Evolutionary conservation across 2,888 invertebrate species (phyloP).

Genomic region (Nephrotoma flavescens): DNA sequence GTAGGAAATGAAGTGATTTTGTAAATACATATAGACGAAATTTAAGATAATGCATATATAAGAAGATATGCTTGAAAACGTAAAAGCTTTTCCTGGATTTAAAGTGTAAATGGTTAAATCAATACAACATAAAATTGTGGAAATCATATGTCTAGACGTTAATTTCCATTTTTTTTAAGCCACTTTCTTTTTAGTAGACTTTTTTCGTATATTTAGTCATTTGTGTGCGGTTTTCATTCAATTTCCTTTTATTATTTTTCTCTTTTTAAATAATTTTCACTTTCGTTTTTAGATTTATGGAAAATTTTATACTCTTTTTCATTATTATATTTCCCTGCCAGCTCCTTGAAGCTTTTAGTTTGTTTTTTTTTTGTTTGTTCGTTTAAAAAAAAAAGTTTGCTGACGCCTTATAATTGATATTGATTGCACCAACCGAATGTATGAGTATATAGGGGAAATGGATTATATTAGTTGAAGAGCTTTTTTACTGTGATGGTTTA

Average conservation of each 20-base stretch:
- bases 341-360: background rate
- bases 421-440: background rate
- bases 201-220: background rate
- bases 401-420: background rate
- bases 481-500: background rate
- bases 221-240: background rate
- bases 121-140: background rate
- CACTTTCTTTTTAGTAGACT: background rate
- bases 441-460: background rate
- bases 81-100: background rate
- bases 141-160: background rate
- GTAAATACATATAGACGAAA: background rate
- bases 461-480: background rate
- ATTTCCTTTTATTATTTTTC: background rate
- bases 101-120: background rate
- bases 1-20: background rate
- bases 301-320: background rate
- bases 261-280: background rate
- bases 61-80: background rate
- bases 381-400: background rate
- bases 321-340: background rate
- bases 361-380: background rate
- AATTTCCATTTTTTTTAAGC: background rate
- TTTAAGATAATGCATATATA: background rate
- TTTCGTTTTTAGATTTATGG: background rate